Conservation (phyloP, 2,888 invertebrate genomes). For the Seira sanloemensis region DNA sequence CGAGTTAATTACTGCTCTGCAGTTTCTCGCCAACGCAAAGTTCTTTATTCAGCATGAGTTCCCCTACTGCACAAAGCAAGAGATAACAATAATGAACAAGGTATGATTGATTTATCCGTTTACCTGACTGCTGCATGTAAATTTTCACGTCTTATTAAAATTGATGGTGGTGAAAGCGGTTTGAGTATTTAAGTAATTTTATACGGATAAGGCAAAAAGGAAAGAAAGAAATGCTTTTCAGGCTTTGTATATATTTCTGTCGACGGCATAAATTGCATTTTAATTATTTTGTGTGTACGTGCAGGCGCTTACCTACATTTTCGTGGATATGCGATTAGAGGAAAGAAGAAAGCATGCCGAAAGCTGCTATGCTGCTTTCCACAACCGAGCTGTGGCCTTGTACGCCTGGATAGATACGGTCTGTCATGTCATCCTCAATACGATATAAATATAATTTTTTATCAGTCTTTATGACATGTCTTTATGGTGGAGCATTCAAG, state of each 20-base stretch:
- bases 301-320: conserved; percentile 71
- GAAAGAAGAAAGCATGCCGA: conserved; percentile 71
- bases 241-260: conserved; percentile 1
- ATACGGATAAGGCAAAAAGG: too few species aligned
- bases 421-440: not conserved
- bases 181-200: too few species aligned
- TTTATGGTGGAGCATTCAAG: not conserved
- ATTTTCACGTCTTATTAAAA: too few species aligned
- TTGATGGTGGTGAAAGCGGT: too few species aligned
- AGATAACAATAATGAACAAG: conserved; percentile 69
- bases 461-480: not conserved
- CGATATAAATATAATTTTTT: too few species aligned
- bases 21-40: conserved; percentile 69
- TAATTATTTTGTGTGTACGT: conserved; percentile 1
- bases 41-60: conserved; percentile 68
- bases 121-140: too few species aligned
- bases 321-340: conserved; percentile 69
- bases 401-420: conserved; percentile 72
- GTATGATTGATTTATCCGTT: conserved; percentile 39
- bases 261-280: not conserved
- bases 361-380: conserved; percentile 70
- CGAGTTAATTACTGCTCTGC: conserved; percentile 69
- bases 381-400: conserved; percentile 71
- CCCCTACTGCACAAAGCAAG: conserved; percentile 71
- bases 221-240: too few species aligned